Percentiles rank a stretch among this genome's conserved stretches.
phyloP scores from a whole-genome alignment of 1,140 invertebrate genomes.

The Drosophila ananassae region DNA sequence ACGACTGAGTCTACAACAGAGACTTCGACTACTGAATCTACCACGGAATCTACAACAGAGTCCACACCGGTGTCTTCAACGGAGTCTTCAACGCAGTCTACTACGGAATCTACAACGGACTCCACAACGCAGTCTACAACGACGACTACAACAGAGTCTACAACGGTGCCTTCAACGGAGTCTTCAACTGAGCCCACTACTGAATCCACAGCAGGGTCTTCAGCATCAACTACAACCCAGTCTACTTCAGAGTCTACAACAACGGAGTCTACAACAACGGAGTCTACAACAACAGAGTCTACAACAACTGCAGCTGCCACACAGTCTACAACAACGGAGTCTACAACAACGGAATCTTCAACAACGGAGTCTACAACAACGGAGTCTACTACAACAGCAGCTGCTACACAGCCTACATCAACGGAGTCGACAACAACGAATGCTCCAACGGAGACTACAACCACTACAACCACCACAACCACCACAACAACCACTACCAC shows the following conservation, averaged over 20 bases:
- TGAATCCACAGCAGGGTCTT: slow-evolving; percentile 3
- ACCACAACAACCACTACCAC: background rate
- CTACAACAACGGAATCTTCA: slow-evolving; percentile 2
- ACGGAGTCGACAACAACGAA: background rate
- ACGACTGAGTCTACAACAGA: background rate
- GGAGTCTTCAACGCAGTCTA: background rate
- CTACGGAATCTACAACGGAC: background rate
- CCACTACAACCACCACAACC: background rate
- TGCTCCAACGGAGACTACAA: background rate
- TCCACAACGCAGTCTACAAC: background rate
- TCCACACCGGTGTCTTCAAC: background rate
- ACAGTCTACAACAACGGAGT: background rate
- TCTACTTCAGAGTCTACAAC: slow-evolving; percentile 6
- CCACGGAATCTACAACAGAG: background rate
- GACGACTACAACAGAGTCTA: background rate
- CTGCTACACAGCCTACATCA: slow-evolving; percentile 1
- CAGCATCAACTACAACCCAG: background rate
- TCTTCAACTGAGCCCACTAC: slow-evolving; percentile 5
- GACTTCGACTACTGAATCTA: background rate
- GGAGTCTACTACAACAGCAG: background rate
- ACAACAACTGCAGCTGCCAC: background rate
- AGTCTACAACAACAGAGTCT: slow-evolving; percentile 9
- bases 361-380: background rate
- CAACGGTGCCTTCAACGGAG: background rate
- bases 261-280: background rate